phyloP scores from a whole-genome alignment of 2,797 vertebrate genomes.

The Ara ararauna region DNA sequence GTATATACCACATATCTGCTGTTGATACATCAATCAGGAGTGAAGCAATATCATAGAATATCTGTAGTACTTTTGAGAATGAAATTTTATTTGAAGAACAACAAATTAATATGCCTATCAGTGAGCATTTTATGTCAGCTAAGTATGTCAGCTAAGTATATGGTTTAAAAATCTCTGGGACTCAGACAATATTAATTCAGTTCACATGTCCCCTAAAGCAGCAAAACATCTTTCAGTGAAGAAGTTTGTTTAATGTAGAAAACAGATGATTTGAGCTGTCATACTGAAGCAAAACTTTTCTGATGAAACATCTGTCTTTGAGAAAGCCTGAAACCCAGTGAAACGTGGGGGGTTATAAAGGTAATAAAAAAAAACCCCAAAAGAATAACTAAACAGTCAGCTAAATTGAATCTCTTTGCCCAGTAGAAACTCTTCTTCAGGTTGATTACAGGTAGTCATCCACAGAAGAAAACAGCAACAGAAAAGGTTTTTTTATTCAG shows the following conservation, averaged over 20 bases:
- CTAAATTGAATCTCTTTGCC: background rate
- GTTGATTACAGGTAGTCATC: background rate
- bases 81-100: background rate
- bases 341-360: background rate
- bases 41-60: background rate
- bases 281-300: background rate
- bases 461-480: background rate
- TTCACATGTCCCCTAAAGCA: background rate
- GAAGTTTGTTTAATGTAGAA: background rate
- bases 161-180: background rate
- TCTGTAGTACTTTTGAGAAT: background rate
- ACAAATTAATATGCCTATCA: background rate
- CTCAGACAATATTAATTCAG: background rate
- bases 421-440: background rate
- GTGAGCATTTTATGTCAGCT: background rate
- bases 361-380: background rate
- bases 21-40: background rate
- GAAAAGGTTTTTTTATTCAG: background rate
- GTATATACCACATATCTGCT: background rate
- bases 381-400: background rate
- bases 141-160: background rate
- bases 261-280: background rate
- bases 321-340: background rate
- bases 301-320: background rate
- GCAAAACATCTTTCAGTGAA: background rate